A percentile compares a stretch with the other conserved stretches of the same genome.
phyloP scores from a whole-genome alignment of 2,797 vertebrate genomes.

The Artibeus jamaicensis region DNA sequence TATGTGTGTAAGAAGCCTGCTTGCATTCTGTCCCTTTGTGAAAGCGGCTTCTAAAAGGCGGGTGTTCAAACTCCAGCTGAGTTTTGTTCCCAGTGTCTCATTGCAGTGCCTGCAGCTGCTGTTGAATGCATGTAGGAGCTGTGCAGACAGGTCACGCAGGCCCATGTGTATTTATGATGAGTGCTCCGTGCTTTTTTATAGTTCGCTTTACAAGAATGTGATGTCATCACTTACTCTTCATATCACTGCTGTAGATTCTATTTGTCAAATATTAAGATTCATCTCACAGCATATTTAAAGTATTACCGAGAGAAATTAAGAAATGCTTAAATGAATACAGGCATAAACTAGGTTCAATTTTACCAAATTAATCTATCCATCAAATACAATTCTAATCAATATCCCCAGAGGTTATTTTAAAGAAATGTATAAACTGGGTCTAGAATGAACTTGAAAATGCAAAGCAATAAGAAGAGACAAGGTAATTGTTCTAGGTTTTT shows the following conservation, averaged over 20 bases:
- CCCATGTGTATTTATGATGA: neutral
- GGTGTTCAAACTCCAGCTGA: neutral
- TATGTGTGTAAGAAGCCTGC: neutral
- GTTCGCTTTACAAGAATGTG: neutral
- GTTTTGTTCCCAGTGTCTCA: neutral
- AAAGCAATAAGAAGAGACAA: neutral
- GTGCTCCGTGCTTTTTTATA: neutral
- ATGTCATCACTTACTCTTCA: neutral
- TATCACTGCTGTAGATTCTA: neutral
- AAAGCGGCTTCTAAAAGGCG: neutral
- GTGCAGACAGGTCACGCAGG: neutral
- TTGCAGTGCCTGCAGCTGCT: neutral
- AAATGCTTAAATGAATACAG: neutral
- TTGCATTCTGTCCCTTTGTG: neutral
- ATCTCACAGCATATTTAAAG: neutral
- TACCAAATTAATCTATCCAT: neutral
- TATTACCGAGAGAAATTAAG: neutral
- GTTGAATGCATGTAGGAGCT: neutral
- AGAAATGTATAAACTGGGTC: slow-evolving; percentile 1
- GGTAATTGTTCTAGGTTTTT: neutral
- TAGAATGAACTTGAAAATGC: slow-evolving; percentile 46
- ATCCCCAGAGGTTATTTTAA: neutral
- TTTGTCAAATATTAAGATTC: neutral
- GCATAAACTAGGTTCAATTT: neutral
- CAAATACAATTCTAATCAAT: slow-evolving; percentile 5